Evolutionary conservation across 2,797 vertebrate species (phyloP).

Genomic region (Trachops cirrhosus): DNA sequence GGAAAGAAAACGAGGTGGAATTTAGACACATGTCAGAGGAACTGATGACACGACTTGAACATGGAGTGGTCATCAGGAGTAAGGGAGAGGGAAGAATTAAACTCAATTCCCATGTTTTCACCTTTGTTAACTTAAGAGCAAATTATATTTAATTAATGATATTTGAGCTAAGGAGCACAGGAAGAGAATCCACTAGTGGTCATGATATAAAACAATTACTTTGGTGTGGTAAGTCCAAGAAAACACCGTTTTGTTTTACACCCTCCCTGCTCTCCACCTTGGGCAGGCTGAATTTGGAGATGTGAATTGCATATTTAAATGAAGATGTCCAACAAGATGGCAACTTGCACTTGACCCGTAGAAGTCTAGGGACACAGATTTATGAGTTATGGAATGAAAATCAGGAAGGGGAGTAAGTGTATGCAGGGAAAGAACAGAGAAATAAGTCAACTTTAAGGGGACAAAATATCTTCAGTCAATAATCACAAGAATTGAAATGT

Average conservation of each 20-base stretch:
- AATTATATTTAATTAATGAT: not conserved
- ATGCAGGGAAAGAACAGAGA: not conserved
- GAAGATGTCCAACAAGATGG: not conserved
- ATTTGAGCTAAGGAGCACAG: not conserved
- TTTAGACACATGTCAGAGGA: not conserved
- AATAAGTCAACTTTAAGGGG: not conserved
- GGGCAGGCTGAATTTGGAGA: not conserved
- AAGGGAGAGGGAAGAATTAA: not conserved
- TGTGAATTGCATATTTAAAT: not conserved
- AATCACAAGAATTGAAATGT: not conserved
- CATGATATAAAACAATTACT: not conserved
- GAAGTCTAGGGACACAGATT: not conserved
- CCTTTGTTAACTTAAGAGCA: not conserved
- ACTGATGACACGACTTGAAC: not conserved
- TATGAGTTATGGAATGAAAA: not conserved
- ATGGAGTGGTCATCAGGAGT: not conserved
- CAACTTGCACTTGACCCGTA: not conserved
- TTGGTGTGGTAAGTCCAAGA: not conserved
- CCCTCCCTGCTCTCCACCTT: not conserved
- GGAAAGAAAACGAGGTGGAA: not conserved
- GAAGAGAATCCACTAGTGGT: not conserved
- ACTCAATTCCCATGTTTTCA: not conserved
- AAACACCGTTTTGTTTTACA: not conserved
- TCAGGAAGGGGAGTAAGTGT: not conserved
- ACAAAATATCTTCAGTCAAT: not conserved